These are phyloP conservation scores for Potamilus streckersoni DNA, from an alignment of 1,140 invertebrate genomes.

Conservation along the genomic window DNA sequence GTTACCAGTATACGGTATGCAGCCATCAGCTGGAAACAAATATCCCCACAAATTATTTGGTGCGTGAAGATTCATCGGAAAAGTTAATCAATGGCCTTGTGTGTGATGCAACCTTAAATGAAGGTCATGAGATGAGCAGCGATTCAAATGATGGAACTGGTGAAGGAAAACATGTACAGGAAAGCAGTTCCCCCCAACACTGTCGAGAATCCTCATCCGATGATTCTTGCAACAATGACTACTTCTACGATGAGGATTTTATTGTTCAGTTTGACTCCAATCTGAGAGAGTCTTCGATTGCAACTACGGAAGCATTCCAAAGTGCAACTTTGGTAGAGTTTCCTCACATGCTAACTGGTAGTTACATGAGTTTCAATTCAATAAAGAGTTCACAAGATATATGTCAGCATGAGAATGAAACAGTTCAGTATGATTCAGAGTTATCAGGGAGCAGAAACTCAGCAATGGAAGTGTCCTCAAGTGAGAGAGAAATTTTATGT, in stretches of 20 bases:
- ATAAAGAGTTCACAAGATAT: slow-evolving; percentile 37
- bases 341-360: slow-evolving; percentile 56
- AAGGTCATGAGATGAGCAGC: no score
- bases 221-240: slow-evolving; percentile 49
- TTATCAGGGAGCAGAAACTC: slow-evolving; percentile 48
- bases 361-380: slow-evolving; percentile 52
- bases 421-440: slow-evolving; percentile 51
- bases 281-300: slow-evolving; percentile 44
- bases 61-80: no score
- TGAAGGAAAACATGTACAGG: no score
- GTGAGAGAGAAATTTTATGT: slow-evolving; percentile 62
- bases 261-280: slow-evolving; percentile 62
- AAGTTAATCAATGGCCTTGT: no score
- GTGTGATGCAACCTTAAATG: no score
- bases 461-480: slow-evolving; percentile 60
- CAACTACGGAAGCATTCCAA: slow-evolving; percentile 24
- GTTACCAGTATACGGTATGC: no score
- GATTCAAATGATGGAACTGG: no score
- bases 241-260: slow-evolving; percentile 64
- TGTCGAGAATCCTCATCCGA: background rate
- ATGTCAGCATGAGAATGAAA: background rate
- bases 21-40: no score
- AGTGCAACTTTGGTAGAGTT: slow-evolving; percentile 37
- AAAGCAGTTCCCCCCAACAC: no score
- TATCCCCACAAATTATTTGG: no score